phyloP scores from a whole-genome alignment of 2,888 invertebrate genomes.

The Colostygia pectinataria region DNA sequence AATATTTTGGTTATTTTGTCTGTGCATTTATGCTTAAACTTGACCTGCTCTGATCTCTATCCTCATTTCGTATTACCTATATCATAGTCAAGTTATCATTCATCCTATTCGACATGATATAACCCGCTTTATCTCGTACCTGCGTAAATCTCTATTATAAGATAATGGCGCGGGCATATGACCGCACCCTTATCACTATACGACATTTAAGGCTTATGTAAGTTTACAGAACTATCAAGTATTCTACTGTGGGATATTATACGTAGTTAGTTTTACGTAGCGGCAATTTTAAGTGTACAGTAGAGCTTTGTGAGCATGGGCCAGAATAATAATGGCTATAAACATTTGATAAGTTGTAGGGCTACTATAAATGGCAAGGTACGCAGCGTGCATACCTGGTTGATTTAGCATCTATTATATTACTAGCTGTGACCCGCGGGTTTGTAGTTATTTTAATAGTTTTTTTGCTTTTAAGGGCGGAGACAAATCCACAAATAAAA shows the following conservation, averaged over 20 bases:
- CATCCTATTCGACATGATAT: slow-evolving; percentile 27
- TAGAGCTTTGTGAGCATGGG: too few relatives aligned
- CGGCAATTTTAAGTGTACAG: too few relatives aligned
- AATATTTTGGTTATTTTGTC: too few relatives aligned
- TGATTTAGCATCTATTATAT: too few relatives aligned
- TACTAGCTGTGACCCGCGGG: too few relatives aligned
- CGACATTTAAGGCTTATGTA: neutral
- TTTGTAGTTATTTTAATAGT: too few relatives aligned
- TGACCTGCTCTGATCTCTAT: neutral
- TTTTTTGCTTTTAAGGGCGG: too few relatives aligned
- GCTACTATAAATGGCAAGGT: too few relatives aligned
- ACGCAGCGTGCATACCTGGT: too few relatives aligned
- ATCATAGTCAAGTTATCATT: slow-evolving; percentile 27
- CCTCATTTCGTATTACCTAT: slow-evolving; percentile 4
- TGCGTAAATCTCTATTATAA: slow-evolving; percentile 31
- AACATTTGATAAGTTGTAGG: too few relatives aligned
- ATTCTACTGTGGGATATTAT: neutral
- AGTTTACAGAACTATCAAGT: neutral
- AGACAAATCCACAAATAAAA: too few relatives aligned
- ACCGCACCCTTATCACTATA: slow-evolving; percentile 17
- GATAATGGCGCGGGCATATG: slow-evolving; percentile 13
- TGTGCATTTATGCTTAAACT: neutral
- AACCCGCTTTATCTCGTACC: slow-evolving; percentile 27
- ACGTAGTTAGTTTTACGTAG: neutral
- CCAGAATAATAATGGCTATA: too few relatives aligned